Conservation (phyloP, 1,140 invertebrate species). For the Hyles euphorbiae region DNA sequence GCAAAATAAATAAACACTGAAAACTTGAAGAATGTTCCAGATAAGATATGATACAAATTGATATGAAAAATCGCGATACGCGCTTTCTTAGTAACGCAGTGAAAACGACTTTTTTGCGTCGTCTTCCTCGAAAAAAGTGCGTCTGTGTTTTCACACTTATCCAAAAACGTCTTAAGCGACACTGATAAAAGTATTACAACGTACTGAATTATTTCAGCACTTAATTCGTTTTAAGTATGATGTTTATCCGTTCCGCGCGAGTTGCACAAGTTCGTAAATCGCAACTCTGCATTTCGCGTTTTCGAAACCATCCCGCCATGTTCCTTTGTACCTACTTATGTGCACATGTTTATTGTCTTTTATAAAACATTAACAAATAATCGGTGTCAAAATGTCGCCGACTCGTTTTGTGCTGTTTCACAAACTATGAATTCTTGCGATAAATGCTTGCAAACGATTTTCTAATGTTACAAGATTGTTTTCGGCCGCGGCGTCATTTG, state of each 20-base stretch:
- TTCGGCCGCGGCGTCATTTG: too few species aligned
- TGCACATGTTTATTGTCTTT: slow-evolving; percentile 36
- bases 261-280: slow-evolving; percentile 65
- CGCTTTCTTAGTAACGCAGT: too few species aligned
- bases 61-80: slow-evolving; percentile 45
- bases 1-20: slow-evolving; percentile 60
- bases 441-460: slow-evolving; percentile 2
- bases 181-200: neutral
- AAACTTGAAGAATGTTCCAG: slow-evolving; percentile 35
- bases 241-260: slow-evolving; percentile 62
- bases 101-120: too few species aligned
- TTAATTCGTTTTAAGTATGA: slow-evolving; percentile 38
- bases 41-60: slow-evolving; percentile 60
- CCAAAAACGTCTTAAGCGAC: neutral
- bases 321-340: slow-evolving; percentile 47
- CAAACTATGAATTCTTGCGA: slow-evolving; percentile 5
- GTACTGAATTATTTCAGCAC: neutral
- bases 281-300: slow-evolving; percentile 72
- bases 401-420: neutral
- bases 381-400: slow-evolving; percentile 20
- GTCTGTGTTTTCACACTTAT: neutral
- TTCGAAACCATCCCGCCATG: slow-evolving; percentile 69
- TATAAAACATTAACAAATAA: slow-evolving; percentile 20
- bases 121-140: slow-evolving; percentile 1
- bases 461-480: slow-evolving; percentile 1